These are phyloP conservation scores for Drosophila ananassae DNA, from an alignment of 1,140 invertebrate species.

Conservation along the genomic window DNA sequence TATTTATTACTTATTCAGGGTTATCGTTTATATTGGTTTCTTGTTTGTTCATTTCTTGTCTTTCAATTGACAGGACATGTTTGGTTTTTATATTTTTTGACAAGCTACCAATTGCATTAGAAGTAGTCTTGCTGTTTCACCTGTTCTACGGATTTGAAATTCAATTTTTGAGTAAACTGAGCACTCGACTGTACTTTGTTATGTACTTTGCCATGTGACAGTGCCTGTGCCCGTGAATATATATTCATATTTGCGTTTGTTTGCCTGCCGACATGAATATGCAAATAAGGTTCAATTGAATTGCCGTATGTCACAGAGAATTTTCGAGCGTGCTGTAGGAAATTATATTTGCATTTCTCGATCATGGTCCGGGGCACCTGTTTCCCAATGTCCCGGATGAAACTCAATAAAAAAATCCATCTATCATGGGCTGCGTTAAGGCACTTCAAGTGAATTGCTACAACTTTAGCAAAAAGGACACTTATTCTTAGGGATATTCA, in stretches of 20 bases:
- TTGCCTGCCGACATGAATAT: constrained; percentile 37
- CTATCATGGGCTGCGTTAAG: background rate
- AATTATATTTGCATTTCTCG: constrained; percentile 33
- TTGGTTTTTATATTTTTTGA: no score
- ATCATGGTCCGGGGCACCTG: constrained; percentile 11
- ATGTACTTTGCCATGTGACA: constrained; percentile 6
- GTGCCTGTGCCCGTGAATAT: background rate
- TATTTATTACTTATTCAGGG: background rate
- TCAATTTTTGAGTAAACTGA: background rate
- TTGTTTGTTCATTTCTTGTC: background rate
- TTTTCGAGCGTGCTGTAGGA: constrained; percentile 12
- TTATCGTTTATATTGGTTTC: background rate
- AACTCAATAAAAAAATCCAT: constrained; percentile 29
- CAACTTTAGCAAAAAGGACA: background rate
- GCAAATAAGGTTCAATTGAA: constrained; percentile 39
- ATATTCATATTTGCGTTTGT: constrained; percentile 34
- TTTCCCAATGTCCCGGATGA: constrained; percentile 1
- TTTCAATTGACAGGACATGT: no score
- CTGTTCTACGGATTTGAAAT: background rate
- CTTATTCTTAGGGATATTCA: background rate
- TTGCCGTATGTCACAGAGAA: constrained; percentile 32
- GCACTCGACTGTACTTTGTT: constrained; percentile 11
- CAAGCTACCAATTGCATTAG: no score
- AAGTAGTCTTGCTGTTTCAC: background rate
- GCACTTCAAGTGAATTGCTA: background rate